Base-by-base conservation (phyloP, 1,140 invertebrate species). In the Leptoteleia sp. region DNA sequence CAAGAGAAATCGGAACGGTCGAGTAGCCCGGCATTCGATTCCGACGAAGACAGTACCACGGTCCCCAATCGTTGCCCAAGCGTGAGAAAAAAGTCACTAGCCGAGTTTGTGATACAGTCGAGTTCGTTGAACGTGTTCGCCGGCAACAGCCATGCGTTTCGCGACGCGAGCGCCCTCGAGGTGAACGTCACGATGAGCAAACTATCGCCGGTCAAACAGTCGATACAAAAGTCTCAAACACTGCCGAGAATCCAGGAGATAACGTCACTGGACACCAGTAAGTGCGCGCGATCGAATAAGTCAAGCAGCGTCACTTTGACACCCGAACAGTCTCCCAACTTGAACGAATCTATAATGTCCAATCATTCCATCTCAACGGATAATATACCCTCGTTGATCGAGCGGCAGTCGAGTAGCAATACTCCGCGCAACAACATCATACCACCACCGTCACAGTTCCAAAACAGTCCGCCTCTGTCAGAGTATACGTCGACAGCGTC, bases 21-120 rank as follows among this genome's bases (percentile, higher is more conserved):
- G 0, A 98, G 96, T 82, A 98, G 96, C 85, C 97, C 97, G 0
- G 96, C 96, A 0, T 98, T 98, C 87, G 97, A 98, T 73, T 98
- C 97, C 0, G 97, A 99, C 87, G 97, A 98, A 40, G 95, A 96
- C 68, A 95, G 94, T 68, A 91, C 91, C 0, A 85, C 88, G 0
- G 87, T 87, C 17, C 87, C 85, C 15, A 82, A 80, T 31, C 81
- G 64, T 29, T 47, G 31, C 88, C 91, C 72, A 29, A 87, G 83
- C 7, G 84, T 90, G 47, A 85, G 88, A 8, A 92, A 92, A 81
- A 89, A 91, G 42, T 92, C 92, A 0, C 86, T 93, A 4, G 92
- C 92, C 0, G 93, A 92, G 8, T 87, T 94, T 45, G 91, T 94
- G 0, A 91, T 92, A 43, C 91, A 93, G 79, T 91, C 91, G 3